A percentile compares a stretch with the other conserved stretches of the same genome.
Conservation (phyloP, 2,888 invertebrate species). For the Lathronympha strigana region DNA sequence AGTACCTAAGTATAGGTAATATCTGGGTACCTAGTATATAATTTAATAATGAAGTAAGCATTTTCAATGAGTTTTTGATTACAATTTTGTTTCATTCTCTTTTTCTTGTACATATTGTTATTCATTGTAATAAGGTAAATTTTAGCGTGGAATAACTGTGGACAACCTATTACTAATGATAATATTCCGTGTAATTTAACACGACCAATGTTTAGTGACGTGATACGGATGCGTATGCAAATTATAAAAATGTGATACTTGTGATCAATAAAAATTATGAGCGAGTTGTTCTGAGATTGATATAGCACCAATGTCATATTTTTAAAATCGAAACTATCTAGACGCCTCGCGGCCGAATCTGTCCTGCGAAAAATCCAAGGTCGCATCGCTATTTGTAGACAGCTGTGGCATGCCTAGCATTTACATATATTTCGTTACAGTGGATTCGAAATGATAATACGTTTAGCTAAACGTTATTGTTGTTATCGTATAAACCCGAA, state of each 20-base stretch:
- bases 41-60: no score
- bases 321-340: background rate
- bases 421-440: slow-evolving; percentile 17
- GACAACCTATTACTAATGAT: no score
- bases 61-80: no score
- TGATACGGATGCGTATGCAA: background rate
- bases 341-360: background rate
- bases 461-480: background rate
- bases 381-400: slow-evolving; percentile 14
- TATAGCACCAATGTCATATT: background rate
- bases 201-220: background rate
- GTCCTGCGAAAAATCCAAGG: slow-evolving; percentile 27
- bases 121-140: no score
- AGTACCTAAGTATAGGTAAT: no score
- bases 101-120: background rate
- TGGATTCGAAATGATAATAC: background rate
- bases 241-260: background rate
- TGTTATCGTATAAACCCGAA: background rate
- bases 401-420: slow-evolving; percentile 16
- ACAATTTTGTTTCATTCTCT: no score
- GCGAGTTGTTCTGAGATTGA: background rate
- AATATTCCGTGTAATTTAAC: background rate
- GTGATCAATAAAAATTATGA: no score
- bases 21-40: no score
- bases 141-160: no score